Evolutionary conservation across 2,888 invertebrate genomes (phyloP).

Genomic region (Diogma glabrata): DNA sequence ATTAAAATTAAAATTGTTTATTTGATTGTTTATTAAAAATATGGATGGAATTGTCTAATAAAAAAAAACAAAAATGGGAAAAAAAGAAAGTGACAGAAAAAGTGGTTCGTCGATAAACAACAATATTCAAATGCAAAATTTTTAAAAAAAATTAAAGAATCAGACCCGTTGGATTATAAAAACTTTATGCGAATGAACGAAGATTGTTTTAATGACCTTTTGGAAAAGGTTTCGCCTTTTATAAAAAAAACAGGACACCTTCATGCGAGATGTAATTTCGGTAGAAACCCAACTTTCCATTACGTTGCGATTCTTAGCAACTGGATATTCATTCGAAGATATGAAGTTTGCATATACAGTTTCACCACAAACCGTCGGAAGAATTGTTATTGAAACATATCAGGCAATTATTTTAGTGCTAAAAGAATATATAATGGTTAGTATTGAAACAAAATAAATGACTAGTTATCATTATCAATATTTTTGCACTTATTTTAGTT

Average conservation of each 20-base stretch:
- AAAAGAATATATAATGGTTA: slow-evolving; percentile 3
- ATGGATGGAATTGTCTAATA: too few relatives aligned
- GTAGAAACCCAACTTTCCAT: neutral
- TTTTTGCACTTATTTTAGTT: neutral
- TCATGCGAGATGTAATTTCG: neutral
- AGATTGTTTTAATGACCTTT: neutral
- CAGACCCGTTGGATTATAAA: neutral
- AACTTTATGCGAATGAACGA: slow-evolving; percentile 2
- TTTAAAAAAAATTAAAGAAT: neutral
- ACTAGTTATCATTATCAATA: neutral
- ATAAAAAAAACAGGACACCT: neutral
- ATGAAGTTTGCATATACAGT: slow-evolving; percentile 1
- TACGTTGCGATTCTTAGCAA: neutral
- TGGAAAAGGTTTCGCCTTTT: neutral
- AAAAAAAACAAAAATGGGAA: too few relatives aligned
- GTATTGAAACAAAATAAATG: neutral
- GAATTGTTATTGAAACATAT: neutral
- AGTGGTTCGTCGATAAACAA: neutral
- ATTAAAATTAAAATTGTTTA: too few relatives aligned
- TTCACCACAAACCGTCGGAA: neutral
- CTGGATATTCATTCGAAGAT: neutral
- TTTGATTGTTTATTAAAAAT: too few relatives aligned
- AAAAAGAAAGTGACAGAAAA: neutral
- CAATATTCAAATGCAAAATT: neutral
- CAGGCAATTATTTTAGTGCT: slow-evolving; percentile 5